phyloP scores from a whole-genome alignment of 1,140 invertebrate genomes.

The Aphaenogaster ashmeadi region DNA sequence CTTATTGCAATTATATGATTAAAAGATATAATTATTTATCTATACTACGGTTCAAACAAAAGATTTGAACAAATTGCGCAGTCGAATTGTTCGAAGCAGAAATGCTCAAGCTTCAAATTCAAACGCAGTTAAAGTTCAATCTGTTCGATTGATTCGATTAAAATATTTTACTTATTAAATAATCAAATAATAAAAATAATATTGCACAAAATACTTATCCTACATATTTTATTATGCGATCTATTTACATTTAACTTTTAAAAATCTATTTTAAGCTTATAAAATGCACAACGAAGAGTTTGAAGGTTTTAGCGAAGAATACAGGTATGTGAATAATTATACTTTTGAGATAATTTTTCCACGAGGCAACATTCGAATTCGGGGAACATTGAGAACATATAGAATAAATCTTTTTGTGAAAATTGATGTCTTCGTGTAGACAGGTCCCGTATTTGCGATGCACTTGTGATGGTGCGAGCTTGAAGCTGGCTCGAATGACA shows the following conservation, averaged over 20 bases:
- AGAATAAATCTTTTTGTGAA: constrained; percentile 43
- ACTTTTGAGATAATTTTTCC: background rate
- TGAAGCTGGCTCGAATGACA: constrained; percentile 48
- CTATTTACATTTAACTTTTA: background rate
- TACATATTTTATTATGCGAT: background rate
- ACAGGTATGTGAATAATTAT: background rate
- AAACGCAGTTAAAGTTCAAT: background rate
- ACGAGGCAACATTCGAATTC: background rate
- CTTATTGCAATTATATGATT: background rate
- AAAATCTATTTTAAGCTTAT: background rate
- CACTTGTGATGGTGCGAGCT: constrained; percentile 61
- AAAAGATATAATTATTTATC: background rate
- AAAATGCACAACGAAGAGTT: background rate
- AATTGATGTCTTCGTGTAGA: constrained; percentile 69
- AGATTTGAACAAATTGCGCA: background rate
- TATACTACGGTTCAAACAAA: background rate
- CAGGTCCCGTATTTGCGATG: constrained; percentile 67
- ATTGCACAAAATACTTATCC: background rate
- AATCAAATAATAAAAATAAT: background rate
- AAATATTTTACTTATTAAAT: background rate
- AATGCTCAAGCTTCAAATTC: background rate
- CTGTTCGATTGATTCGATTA: background rate
- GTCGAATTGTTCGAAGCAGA: background rate
- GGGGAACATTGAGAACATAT: background rate
- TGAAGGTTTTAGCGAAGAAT: background rate